These are phyloP conservation scores for Graptemys geographica DNA, from an alignment of 2,797 vertebrate genomes.

Conservation along the genomic window DNA sequence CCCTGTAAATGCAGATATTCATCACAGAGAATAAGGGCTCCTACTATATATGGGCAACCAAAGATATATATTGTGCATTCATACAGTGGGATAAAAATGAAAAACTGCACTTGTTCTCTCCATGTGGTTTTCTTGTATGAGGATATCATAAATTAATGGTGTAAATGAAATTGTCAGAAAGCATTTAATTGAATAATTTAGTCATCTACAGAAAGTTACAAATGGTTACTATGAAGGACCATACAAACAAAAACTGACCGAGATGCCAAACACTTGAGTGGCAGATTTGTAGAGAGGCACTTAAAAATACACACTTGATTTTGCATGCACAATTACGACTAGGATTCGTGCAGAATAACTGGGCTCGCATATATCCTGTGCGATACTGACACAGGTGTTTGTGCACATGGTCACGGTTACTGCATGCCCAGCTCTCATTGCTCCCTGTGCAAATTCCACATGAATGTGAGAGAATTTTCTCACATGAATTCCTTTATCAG, in stretches of 20 bases:
- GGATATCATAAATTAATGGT: constrained; percentile 28
- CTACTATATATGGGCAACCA: background rate
- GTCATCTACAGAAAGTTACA: constrained; percentile 13
- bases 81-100: background rate
- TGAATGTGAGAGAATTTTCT: background rate
- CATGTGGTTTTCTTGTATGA: constrained; percentile 25
- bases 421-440: background rate
- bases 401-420: background rate
- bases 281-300: background rate
- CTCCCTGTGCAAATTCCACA: background rate
- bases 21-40: background rate
- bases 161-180: constrained; percentile 37
- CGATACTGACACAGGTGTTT: background rate
- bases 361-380: background rate
- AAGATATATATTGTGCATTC: background rate
- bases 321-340: background rate
- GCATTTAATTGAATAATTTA: constrained; percentile 33
- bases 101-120: constrained; percentile 13
- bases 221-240: background rate
- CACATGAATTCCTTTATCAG: background rate
- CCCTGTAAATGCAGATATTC: background rate
- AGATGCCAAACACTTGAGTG: background rate
- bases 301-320: constrained; percentile 1
- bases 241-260: background rate
- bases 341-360: background rate